Conservation (phyloP, 1,140 invertebrate genomes). For the Epicauta chinensis region DNA sequence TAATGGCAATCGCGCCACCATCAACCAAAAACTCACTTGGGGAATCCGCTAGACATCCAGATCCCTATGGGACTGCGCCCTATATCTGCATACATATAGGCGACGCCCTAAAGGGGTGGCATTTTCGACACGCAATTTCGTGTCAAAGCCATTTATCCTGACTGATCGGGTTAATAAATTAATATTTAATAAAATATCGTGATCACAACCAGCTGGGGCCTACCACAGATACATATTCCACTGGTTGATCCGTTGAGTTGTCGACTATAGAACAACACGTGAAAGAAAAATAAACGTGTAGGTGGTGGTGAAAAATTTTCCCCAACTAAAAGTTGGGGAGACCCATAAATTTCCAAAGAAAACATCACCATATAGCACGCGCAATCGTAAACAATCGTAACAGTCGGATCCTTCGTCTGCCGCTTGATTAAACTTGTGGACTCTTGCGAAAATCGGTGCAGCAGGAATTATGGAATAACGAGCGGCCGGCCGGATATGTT, state of each 20-base stretch:
- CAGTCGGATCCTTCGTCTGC: constrained; percentile 11
- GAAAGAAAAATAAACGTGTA: too few relatives aligned
- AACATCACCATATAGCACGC: too few relatives aligned
- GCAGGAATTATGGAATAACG: constrained; percentile 17
- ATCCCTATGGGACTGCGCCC: background rate
- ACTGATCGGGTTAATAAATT: constrained; percentile 24
- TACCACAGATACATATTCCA: background rate
- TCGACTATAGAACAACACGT: too few relatives aligned
- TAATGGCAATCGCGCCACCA: too few relatives aligned
- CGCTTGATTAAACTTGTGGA: constrained; percentile 18
- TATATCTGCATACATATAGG: constrained; percentile 7
- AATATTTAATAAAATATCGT: constrained; percentile 24
- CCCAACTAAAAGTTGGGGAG: too few relatives aligned
- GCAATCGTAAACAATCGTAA: constrained; percentile 16
- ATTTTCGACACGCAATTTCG: constrained; percentile 24
- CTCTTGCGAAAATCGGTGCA: constrained; percentile 13
- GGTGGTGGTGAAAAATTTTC: too few relatives aligned
- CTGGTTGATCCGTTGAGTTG: too few relatives aligned
- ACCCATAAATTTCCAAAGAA: too few relatives aligned
- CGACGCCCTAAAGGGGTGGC: constrained; percentile 13
- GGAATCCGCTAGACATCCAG: too few relatives aligned
- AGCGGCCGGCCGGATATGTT: constrained; percentile 11
- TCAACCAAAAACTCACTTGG: too few relatives aligned
- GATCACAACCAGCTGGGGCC: constrained; percentile 16
- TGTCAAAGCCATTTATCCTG: constrained; percentile 24